phyloP scores from a whole-genome alignment of 92 coral and sea anemone species.

The Parazoanthus atlanticus region DNA sequence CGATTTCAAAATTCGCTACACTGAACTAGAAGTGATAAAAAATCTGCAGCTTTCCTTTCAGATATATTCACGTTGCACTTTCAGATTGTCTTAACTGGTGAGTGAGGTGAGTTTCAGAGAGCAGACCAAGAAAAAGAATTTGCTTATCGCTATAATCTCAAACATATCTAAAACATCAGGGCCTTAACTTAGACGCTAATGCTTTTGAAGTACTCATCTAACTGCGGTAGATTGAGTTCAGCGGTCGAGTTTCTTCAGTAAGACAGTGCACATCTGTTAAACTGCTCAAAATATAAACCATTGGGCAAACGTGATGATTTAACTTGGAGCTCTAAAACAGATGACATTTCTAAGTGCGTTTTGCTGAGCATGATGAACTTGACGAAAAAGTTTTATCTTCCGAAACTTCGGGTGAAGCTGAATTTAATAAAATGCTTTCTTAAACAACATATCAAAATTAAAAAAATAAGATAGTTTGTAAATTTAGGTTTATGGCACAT shows the following conservation, averaged over 20 bases:
- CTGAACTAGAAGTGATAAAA: too few relatives aligned
- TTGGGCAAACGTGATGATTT: not conserved
- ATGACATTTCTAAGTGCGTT: not conserved
- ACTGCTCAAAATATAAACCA: constrained; percentile 12
- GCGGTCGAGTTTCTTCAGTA: not conserved
- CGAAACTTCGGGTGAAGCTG: too few relatives aligned
- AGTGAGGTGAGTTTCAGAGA: not conserved
- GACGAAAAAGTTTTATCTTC: too few relatives aligned
- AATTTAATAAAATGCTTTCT: too few relatives aligned
- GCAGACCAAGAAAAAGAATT: not conserved
- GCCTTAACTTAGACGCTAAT: not conserved
- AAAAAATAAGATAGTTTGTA: too few relatives aligned
- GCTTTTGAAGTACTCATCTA: constrained; percentile 10
- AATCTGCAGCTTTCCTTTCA: too few relatives aligned
- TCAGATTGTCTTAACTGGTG: too few relatives aligned
- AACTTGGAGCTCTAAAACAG: not conserved
- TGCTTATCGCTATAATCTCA: constrained; percentile 13
- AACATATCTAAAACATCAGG: not conserved
- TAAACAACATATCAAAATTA: too few relatives aligned
- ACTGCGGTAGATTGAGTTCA: constrained; percentile 26
- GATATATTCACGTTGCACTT: too few relatives aligned
- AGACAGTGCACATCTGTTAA: constrained; percentile 11
- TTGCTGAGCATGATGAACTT: too few relatives aligned
- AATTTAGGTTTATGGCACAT: too few relatives aligned
- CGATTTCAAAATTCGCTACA: too few relatives aligned